Percentiles rank a stretch among this genome's conserved stretches.
Conservation (phyloP, 1,140 invertebrate genomes). For the Panulirus ornatus region DNA sequence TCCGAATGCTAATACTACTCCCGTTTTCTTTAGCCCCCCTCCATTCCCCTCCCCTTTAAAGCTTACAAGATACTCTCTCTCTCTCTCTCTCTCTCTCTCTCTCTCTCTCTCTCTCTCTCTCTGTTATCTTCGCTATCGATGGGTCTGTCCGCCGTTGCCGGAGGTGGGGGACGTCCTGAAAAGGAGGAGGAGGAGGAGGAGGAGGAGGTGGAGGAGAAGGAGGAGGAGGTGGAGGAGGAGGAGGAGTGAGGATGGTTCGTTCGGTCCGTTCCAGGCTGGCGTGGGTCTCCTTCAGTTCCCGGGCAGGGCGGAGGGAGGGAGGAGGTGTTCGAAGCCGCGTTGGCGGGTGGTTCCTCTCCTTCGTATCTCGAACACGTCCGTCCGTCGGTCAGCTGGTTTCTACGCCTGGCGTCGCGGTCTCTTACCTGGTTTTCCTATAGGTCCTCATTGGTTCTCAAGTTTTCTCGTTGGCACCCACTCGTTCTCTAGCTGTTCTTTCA, state of each 20-base stretch:
- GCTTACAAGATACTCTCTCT: background rate
- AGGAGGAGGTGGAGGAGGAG: background rate
- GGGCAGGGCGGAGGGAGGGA: no score
- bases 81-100: constrained; percentile 1
- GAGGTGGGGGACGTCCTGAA: background rate
- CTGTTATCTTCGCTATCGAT: background rate
- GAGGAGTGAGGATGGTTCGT: background rate
- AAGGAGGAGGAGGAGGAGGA: background rate
- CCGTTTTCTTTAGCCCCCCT: background rate
- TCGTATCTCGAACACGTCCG: no score
- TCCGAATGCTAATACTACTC: no score
- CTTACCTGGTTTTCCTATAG: no score
- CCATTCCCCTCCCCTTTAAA: background rate
- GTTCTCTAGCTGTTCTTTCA: no score
- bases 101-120: background rate
- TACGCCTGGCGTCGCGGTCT: no score
- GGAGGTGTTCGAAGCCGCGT: background rate
- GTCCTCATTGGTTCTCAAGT: no score
- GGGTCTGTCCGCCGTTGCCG: no score
- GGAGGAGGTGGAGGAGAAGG: background rate
- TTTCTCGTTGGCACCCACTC: no score
- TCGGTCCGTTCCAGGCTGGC: background rate
- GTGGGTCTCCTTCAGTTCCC: background rate
- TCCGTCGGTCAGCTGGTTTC: no score
- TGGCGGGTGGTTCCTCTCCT: no score